Base-by-base conservation (phyloP, 2,113 vertebrate genomes). In the Phocoena sinus region DNA sequence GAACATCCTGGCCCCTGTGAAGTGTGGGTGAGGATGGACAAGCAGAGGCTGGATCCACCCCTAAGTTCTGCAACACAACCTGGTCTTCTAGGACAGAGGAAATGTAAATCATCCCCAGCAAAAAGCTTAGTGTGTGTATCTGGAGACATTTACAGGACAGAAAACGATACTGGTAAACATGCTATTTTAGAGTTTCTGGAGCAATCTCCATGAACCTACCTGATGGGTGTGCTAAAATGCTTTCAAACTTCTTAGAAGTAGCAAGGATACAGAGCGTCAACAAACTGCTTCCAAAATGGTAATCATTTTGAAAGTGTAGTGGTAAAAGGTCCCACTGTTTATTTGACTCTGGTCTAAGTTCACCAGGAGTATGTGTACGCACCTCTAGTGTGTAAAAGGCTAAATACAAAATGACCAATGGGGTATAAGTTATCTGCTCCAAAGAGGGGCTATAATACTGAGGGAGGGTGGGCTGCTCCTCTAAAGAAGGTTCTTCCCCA, bases 1-100 rank as follows among this genome's bases (percentile, higher is more conserved):
- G 26, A 41, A 13, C 56, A 63, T 20, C 5, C 4, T 12, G 33
- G 17, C n/a, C 58, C 26, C 36, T n/a, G 14, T 14, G 8, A 44
- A 28, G 25, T 3, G 25, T 0, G 0, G 82, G 21, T 0, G 0
- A 73, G 6, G 36, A 60, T 5, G 6, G 12, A 31, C 6, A 4
- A 4, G 44, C 8, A 12, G 77, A n/a, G 15, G 31, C 47, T 31
- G 25, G 36, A 17, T 23, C 65, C 36, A n/a, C 71, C 25, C 8
- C 73, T 6, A 7, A 10, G 13, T 15, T 7, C 9, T 33, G 31
- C 26, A 41, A 41, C 38, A 70, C 71, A 20, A 15, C 58, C 14
- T 33, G 31, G 18, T 21, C 38, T 73, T 25, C 8, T 0, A 73
- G 50, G 76, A 28, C 62, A 33, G 1, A 25, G 81, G 3, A 26